Evolutionary conservation across 2,797 vertebrate species (phyloP).

Genomic region (Peromyscus melanophrys): DNA sequence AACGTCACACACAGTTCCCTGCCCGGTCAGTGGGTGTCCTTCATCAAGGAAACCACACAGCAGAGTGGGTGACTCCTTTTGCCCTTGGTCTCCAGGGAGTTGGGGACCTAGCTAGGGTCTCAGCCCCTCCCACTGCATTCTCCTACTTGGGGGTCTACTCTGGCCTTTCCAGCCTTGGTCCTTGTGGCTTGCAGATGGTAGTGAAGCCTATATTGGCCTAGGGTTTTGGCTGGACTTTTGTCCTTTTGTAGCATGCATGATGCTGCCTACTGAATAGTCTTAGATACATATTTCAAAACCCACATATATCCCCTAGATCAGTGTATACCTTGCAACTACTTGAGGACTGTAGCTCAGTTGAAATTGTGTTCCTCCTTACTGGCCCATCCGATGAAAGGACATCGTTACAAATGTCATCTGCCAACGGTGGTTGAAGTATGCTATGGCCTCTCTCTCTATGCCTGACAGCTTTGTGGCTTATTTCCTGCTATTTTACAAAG

Average conservation of each 20-base stretch:
- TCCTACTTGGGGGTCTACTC: accelerated
- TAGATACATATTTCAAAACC: not conserved
- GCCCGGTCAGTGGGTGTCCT: slow-evolving; percentile 71
- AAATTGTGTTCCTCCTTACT: not conserved
- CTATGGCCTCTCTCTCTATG: not conserved
- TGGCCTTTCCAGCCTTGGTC: not conserved
- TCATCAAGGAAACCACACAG: not conserved
- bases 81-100: not conserved
- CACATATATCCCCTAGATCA: not conserved
- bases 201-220: not conserved
- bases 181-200: not conserved
- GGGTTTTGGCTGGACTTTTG: not conserved
- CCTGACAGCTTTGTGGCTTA: not conserved
- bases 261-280: not conserved
- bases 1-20: slow-evolving; percentile 73
- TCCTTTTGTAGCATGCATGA: accelerated
- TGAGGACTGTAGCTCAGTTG: not conserved
- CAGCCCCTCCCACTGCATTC: not conserved
- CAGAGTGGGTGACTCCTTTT: not conserved
- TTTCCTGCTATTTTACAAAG: slow-evolving; percentile 42
- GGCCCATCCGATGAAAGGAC: not conserved
- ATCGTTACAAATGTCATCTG: too few relatives aligned
- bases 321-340: not conserved
- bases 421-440: not conserved
- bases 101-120: not conserved